Evolutionary conservation across 2,888 invertebrate species (phyloP), one percentile per base, ranked within the genome.

Genomic region (Nymphalis polychloros): DNA sequence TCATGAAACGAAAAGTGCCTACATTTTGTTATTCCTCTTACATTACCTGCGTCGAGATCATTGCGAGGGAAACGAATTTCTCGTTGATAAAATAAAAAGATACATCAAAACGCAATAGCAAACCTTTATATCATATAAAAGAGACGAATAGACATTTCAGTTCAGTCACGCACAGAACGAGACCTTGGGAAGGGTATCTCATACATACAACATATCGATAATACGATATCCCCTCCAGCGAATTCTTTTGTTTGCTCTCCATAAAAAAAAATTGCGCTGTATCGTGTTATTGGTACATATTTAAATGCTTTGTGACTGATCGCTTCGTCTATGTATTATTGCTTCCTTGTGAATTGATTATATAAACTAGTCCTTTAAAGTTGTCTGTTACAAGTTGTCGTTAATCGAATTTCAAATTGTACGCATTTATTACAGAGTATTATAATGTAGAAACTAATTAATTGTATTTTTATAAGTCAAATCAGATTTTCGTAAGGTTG

Each of bases 121-220:
- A 67, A 63, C 55, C 46, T 48, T 49, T 20, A 13, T 52, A 20
- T 52, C 48, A 48, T 62, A 63, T 41, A 46, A 68, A 31, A 46
- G 49, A 59, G 57, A 47, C 19, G 59, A 23, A 52, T 20, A 68
- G 48, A 66, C 67, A 66, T 67, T 71, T 70, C 62, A 70, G 66
- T 64, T 61, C 57, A 69, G 71, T 70, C 75, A 73, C 75, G 70
- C 70, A 68, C 62, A n/a, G 23, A 31, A 27, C 63, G 57, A 61
- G 67, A 68, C 73, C 75, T 75, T 75, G 72, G 49, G 16, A 71
- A 72, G 72, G 71, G 71, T 66, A 63, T 65, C 68, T 67, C 66
- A 67, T 72, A 55, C 63, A 72, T 72, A 72, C 63, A 68, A 71
- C 69, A 70, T 72, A 68, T 67, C 71, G 53, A 70, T 72, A 68